These are phyloP conservation scores for Brachionus asplanchnoidis DNA, from an alignment of 1,140 invertebrate genomes.

Conservation along the genomic window DNA sequence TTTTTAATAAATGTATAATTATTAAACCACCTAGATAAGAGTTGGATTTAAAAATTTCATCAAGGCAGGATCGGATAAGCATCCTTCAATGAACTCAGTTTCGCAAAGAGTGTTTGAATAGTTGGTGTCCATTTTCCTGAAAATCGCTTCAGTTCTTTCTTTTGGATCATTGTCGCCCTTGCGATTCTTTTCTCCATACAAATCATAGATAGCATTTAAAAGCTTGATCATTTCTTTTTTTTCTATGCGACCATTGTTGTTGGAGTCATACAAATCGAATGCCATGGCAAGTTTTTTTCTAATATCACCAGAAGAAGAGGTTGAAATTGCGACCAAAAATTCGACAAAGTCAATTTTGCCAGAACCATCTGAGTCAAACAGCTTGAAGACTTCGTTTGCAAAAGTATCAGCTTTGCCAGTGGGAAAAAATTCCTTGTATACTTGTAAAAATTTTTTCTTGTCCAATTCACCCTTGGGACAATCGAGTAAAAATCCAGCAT, in stretches of 20 bases:
- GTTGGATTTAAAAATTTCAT: conserved; percentile 41
- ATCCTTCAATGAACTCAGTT: conserved; percentile 35
- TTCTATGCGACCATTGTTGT: conserved; percentile 16
- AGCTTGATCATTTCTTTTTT: conserved; percentile 42
- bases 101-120: conserved; percentile 1
- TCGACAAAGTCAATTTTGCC: conserved; percentile 41
- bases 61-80: conserved; percentile 25
- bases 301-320: neutral
- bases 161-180: conserved; percentile 39
- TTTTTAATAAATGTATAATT: neutral
- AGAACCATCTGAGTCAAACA: conserved; percentile 37
- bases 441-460: conserved; percentile 42
- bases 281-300: conserved; percentile 30
- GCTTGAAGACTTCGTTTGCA: conserved; percentile 6
- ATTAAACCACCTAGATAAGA: neutral
- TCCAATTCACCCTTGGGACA: conserved; percentile 36
- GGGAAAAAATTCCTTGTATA: conserved; percentile 40
- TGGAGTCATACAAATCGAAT: conserved; percentile 39
- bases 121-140: conserved; percentile 40
- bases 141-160: conserved; percentile 21
- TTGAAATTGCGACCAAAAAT: conserved; percentile 30
- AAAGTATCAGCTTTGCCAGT: conserved; percentile 38
- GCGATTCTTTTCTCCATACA: conserved; percentile 28
- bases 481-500: conserved; percentile 53
- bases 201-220: conserved; percentile 36